These are phyloP conservation scores for Drosophila atripex DNA, from an alignment of 2,888 invertebrate species.

Conservation along the genomic window DNA sequence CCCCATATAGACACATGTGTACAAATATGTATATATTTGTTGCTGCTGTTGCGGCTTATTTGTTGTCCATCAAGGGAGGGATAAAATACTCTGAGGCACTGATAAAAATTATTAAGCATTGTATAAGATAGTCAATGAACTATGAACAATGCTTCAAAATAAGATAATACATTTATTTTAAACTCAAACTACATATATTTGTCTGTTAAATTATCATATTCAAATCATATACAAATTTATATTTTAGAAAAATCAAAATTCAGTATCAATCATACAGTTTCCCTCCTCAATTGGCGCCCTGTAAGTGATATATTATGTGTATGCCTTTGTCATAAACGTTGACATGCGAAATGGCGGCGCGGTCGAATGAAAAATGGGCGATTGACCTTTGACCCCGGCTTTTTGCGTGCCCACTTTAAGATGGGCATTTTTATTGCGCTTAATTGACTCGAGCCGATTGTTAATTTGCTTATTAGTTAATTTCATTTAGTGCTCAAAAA, in stretches of 20 bases:
- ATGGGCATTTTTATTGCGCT: constrained; percentile 31
- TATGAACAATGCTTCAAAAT: not conserved
- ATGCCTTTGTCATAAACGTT: constrained; percentile 25
- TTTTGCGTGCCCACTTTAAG: constrained; percentile 57
- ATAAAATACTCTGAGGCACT: constrained; percentile 10
- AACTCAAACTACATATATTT: no score
- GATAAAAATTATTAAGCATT: not conserved
- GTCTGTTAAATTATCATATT: no score
- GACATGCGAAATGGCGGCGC: constrained; percentile 42
- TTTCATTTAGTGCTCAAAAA: constrained; percentile 48
- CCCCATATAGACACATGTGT: not conserved
- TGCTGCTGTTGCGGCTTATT: constrained; percentile 22
- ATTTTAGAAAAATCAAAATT: no score
- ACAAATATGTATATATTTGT: not conserved
- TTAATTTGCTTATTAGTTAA: constrained; percentile 51
- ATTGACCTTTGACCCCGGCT: constrained; percentile 68
- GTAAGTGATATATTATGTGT: not conserved
- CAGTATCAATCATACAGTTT: no score
- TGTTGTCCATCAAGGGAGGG: constrained; percentile 26
- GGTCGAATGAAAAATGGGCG: constrained; percentile 29
- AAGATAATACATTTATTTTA: no score
- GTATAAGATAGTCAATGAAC: not conserved
- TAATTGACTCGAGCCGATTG: constrained; percentile 39
- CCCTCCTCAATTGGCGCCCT: not conserved
- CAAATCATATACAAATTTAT: no score